A percentile compares a stretch with the other conserved stretches of the same genome.
These are phyloP conservation scores for Hyaena hyaena DNA, from an alignment of 2,113 vertebrate genomes.

Conservation along the genomic window DNA sequence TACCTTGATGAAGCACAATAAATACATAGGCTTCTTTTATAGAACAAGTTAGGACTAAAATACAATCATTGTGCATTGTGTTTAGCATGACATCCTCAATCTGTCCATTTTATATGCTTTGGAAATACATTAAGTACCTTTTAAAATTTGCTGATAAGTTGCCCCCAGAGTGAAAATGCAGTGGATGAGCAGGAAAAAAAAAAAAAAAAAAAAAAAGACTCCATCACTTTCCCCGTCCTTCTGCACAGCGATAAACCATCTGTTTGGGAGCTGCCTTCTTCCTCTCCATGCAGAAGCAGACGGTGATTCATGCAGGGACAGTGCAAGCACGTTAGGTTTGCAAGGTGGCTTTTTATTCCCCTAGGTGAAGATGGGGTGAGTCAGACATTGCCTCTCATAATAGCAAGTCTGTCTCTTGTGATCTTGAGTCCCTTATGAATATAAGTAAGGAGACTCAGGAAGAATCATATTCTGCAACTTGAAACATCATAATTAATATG, in stretches of 20 bases:
- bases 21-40: constrained; percentile 81
- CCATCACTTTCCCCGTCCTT: constrained; percentile 27
- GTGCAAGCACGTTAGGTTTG: constrained; percentile 54
- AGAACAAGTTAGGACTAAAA: constrained; percentile 77
- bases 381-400: constrained; percentile 77
- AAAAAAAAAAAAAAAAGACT: constrained; percentile 50
- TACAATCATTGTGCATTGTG: constrained; percentile 53
- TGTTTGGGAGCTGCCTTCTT: constrained; percentile 72
- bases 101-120: constrained; percentile 51
- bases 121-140: constrained; percentile 63
- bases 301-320: constrained; percentile 65
- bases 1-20: constrained; percentile 80
- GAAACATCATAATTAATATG: constrained; percentile 57
- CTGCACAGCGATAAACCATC: constrained; percentile 59
- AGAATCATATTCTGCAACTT: constrained; percentile 67
- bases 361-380: constrained; percentile 65
- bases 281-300: constrained; percentile 74
- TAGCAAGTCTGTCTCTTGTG: constrained; percentile 75
- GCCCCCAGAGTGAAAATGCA: neutral
- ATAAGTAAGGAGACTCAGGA: constrained; percentile 80
- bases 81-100: constrained; percentile 65
- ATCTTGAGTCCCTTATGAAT: constrained; percentile 69
- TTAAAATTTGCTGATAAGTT: constrained; percentile 60
- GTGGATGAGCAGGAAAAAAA: constrained; percentile 40
- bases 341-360: constrained; percentile 77